Base-by-base conservation (phyloP, 53 echinoderm and acorn worm genomes). In the Henricia sp. region DNA sequence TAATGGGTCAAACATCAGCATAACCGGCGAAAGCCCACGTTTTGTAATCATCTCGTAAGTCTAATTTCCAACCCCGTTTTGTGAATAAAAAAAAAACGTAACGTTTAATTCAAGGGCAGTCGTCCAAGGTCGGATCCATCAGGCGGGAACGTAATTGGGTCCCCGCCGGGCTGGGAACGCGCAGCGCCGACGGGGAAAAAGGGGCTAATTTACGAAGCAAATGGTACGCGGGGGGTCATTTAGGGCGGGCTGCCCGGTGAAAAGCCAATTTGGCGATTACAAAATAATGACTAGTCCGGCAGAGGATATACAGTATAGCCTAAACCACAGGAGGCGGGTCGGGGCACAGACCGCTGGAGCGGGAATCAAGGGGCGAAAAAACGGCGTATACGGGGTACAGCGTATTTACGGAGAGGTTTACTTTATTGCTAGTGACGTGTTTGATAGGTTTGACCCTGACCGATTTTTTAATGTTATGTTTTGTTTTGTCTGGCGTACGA, bases 211-310 rank as follows among this genome's bases (percentile, higher is more conserved):
- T 63, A 64, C 33, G 80, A 64, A 44, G 80, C 63, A 80, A 80
- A 80, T 57, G 70, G 62, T 80, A 80, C 63, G 63, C 80, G 63
- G 80, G 80, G 80, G 80, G 80, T 80, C 80, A 80, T 63, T 80
- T 80, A 80, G 48, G 44, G 24, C n/a, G 46, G 80, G 23, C 46
- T 46, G 62, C 64, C 40, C 48, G 65, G 64, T 33, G 63, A 63
- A 80, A 80, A 80, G 62, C 80, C 62, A 80, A 70, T 70, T 80
- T 64, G 46, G 50, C 32, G 63, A 80, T 80, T 63, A 80, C 64
- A 63, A 80, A 62, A 63, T n/a, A 80, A 80, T 63, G 62, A 64
- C 80, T 44, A 59, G 57, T 21, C 41, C 25, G 77, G 41, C 19
- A 40, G 39, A 41, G 53, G 24, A 24, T 24, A 37, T 32, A 56